Evolutionary conservation across 2,797 vertebrate species (phyloP).

Genomic region (Semotilus atromaculatus): DNA sequence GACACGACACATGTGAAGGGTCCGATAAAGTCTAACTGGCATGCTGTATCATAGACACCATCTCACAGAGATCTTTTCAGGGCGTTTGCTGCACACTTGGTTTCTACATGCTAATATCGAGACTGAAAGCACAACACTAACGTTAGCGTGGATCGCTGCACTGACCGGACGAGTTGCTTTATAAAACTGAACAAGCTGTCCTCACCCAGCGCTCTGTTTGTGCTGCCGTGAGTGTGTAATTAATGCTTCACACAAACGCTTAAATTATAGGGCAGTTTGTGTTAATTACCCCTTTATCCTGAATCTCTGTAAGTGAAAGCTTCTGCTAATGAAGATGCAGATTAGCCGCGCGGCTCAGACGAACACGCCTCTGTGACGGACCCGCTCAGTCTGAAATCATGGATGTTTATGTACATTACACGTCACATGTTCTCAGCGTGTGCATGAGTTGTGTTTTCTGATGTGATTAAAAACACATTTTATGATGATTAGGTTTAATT

Average conservation of each 20-base stretch:
- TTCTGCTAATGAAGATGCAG: constrained; percentile 57
- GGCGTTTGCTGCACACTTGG: too few species aligned
- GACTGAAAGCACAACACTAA: too few species aligned
- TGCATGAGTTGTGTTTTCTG: neutral
- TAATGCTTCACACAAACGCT: constrained; percentile 55
- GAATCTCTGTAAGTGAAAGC: constrained; percentile 47
- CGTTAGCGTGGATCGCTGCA: too few species aligned
- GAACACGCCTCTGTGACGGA: neutral
- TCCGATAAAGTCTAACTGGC: too few species aligned
- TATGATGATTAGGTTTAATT: constrained; percentile 14
- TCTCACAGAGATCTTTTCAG: too few species aligned
- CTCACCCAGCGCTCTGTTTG: neutral
- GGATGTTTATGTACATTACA: constrained; percentile 5
- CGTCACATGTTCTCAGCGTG: constrained; percentile 5
- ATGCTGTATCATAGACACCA: too few species aligned
- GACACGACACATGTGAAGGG: too few species aligned
- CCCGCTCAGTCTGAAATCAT: too few species aligned
- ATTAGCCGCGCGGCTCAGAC: constrained; percentile 34
- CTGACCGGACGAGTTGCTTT: neutral
- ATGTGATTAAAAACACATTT: constrained; percentile 42
- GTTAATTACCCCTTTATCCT: constrained; percentile 56
- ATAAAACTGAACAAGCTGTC: neutral
- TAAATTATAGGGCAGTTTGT: constrained; percentile 58
- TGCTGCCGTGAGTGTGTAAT: constrained; percentile 52
- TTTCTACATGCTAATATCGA: too few species aligned